Percentiles rank a stretch among this genome's conserved stretches.
phyloP scores from a whole-genome alignment of 2,113 vertebrate genomes.

The Myrmecobius fasciatus region DNA sequence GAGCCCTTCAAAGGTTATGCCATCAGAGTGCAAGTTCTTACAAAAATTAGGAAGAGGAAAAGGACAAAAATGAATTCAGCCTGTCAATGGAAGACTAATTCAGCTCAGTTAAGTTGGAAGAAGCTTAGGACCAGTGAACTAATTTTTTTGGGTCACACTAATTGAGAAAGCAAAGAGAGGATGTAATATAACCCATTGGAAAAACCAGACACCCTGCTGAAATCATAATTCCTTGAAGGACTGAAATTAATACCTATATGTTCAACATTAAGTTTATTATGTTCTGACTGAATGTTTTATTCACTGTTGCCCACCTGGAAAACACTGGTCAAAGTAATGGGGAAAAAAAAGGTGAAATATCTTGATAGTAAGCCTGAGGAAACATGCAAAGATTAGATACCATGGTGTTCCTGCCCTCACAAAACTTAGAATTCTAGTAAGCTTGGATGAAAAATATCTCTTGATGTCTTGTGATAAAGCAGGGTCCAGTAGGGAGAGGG shows the following conservation, averaged over 20 bases:
- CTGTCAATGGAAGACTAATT: neutral
- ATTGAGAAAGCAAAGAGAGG: neutral
- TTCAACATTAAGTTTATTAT: conserved; percentile 21
- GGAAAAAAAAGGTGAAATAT: neutral
- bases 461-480: neutral
- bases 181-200: neutral
- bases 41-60: neutral
- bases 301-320: neutral
- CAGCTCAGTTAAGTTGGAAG: neutral
- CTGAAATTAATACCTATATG: neutral
- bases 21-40: neutral
- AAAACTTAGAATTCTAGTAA: neutral
- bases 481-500: neutral
- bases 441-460: neutral
- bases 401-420: neutral
- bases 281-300: conserved; percentile 9
- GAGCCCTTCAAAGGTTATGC: neutral
- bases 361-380: neutral
- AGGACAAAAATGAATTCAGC: neutral
- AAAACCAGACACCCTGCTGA: neutral
- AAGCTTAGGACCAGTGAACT: neutral
- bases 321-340: neutral
- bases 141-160: neutral
- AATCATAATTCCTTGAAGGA: neutral
- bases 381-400: neutral